These are phyloP conservation scores for Gasteruption jaculator DNA, from an alignment of 2,888 invertebrate species.

Conservation along the genomic window DNA sequence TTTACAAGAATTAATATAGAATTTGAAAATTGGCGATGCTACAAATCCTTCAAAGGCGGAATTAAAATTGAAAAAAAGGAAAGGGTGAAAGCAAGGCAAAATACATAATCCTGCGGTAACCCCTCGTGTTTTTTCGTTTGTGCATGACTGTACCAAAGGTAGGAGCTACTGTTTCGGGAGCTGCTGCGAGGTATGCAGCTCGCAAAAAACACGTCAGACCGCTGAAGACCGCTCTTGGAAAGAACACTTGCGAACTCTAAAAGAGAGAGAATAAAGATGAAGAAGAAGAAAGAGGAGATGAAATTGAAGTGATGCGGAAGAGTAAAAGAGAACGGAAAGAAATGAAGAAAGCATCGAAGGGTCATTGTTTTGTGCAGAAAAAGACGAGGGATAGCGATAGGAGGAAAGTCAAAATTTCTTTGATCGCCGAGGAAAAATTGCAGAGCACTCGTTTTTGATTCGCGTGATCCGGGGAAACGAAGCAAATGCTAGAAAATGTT, in stretches of 20 bases:
- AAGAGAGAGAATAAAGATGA: constrained; percentile 22
- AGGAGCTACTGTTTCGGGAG: constrained; percentile 52
- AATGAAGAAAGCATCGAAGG: constrained; percentile 6
- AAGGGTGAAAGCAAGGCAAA: too few relatives aligned
- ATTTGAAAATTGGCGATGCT: too few relatives aligned
- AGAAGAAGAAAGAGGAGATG: constrained; percentile 14
- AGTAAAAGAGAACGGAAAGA: constrained; percentile 10
- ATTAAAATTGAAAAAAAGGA: too few relatives aligned
- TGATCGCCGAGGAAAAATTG: not conserved
- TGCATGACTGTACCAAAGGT: constrained; percentile 45
- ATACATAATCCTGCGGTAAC: too few relatives aligned
- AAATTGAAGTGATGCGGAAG: constrained; percentile 25
- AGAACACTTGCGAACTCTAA: too few relatives aligned
- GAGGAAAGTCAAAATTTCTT: constrained; percentile 16
- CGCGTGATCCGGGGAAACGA: not conserved
- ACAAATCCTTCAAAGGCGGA: too few relatives aligned
- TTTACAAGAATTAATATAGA: too few relatives aligned
- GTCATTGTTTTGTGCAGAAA: too few relatives aligned
- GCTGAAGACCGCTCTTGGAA: constrained; percentile 40
- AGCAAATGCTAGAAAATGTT: too few relatives aligned
- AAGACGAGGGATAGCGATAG: constrained; percentile 13
- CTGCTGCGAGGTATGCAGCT: constrained; percentile 50
- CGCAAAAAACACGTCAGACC: constrained; percentile 52
- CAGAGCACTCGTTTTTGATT: not conserved
- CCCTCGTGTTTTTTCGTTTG: constrained; percentile 42